These are phyloP conservation scores for Caloenas nicobarica DNA, from an alignment of 2,113 vertebrate genomes.

Conservation along the genomic window DNA sequence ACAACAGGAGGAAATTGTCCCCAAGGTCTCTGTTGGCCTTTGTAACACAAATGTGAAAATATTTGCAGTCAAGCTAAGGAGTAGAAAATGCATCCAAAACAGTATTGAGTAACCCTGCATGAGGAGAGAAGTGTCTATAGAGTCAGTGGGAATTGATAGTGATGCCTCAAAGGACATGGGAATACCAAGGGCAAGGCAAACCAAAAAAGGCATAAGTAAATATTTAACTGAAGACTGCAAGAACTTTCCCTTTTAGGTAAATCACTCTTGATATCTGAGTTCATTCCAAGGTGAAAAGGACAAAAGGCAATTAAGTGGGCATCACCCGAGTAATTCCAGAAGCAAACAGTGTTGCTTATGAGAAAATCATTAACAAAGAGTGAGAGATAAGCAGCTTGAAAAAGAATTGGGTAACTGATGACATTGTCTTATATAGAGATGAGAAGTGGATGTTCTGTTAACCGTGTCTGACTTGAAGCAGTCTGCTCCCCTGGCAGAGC, in stretches of 20 bases:
- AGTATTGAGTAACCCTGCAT: conserved; percentile 26
- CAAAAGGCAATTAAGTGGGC: neutral
- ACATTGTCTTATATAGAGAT: neutral
- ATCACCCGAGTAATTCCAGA: neutral
- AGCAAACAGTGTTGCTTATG: neutral
- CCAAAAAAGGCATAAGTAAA: conserved; percentile 61
- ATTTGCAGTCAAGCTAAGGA: conserved; percentile 41
- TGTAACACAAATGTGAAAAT: conserved; percentile 56
- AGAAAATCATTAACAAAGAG: conserved; percentile 8
- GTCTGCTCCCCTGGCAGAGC: neutral
- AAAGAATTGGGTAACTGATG: neutral
- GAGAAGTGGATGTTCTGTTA: neutral
- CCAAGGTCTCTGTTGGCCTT: conserved; percentile 41
- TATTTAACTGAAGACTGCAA: conserved; percentile 24
- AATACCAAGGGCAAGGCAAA: conserved; percentile 34
- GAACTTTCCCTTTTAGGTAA: conserved; percentile 16
- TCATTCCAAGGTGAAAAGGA: conserved; percentile 7
- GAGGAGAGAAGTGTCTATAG: conserved; percentile 23
- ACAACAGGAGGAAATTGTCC: conserved; percentile 54
- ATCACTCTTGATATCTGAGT: neutral
- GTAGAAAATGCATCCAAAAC: conserved; percentile 17
- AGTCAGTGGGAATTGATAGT: neutral
- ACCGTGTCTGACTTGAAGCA: neutral
- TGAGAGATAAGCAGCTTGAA: neutral
- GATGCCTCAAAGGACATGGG: conserved; percentile 54